Base-by-base conservation (phyloP, 2,888 invertebrate species). In the Apocheima hispidaria region DNA sequence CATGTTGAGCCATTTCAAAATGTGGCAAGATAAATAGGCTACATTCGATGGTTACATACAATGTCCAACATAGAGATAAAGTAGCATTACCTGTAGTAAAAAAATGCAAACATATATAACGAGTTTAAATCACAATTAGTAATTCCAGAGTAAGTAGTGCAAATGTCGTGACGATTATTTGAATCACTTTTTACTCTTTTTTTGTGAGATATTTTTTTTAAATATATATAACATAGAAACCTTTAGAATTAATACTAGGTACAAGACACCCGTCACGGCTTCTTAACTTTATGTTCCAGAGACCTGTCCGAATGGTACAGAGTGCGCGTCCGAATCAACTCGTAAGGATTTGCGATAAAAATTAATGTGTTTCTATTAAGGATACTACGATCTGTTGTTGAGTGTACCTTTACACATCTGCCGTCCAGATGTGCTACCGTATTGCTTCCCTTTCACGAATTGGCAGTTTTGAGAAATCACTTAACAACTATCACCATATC, bases 301-400 rank as follows among this genome's bases (percentile, higher is more conserved):
- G 93, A 93, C 92, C 94, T 96, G 93, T 95, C 95, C 92, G 95
- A 96, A 93, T 95, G 95, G 94, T 96, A 95, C 95, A 95, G 95
- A 95, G 95, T 96, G 94, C 96, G 96, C 94, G 95, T 96, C 94
- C 95, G 96, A 95, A 94, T 96, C 91, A 96, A 95, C 94, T 95
- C 96, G 96, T 96, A 96, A 96, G 96, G 93, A 91, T 84, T 83
- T 89, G 83, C 82, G 89, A 87, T 87, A 81, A 88, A 84, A 89
- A 87, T 86, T 87, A 87, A 88, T 87, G 88, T 92, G 88, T 90
- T 86, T 88, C 85, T 88, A 81, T 86, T 87, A 86, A 82, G 82
- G 82, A 86, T 78, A 88, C 88, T 87, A 79, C 85, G 72, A 88
- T 88, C 83, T 92, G 86, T 92, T 90, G 92, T 92, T 79, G 76